A percentile compares a stretch with the other conserved stretches of the same genome.
phyloP scores from a whole-genome alignment of 2,113 vertebrate species.

The Oncorhynchus masou region DNA sequence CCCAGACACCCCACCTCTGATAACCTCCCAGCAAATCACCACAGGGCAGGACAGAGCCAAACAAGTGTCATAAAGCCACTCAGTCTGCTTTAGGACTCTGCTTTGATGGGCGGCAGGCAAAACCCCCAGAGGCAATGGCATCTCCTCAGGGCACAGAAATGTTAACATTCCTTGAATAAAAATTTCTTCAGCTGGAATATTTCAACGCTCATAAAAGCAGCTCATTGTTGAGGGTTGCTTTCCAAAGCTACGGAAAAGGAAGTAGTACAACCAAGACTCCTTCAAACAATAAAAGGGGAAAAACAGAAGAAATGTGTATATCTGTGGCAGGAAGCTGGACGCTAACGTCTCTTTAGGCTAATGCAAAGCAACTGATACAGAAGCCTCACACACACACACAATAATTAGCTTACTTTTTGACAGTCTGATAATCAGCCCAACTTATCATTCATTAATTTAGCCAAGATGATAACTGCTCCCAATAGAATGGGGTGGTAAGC shows the following conservation, averaged over 20 bases:
- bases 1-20: slow-evolving; percentile 26
- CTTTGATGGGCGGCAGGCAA: background rate
- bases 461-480: background rate
- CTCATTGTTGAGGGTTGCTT: background rate
- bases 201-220: background rate
- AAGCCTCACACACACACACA: background rate
- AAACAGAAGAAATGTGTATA: background rate
- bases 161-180: background rate
- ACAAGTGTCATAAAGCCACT: background rate
- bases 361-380: background rate
- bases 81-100: background rate
- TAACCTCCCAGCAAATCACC: slow-evolving; percentile 7
- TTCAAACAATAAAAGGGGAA: background rate
- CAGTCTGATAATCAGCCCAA: background rate
- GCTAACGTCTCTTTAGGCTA: background rate
- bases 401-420: background rate
- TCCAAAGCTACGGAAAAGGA: background rate
- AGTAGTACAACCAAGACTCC: background rate
- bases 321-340: background rate
- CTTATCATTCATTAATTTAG: background rate
- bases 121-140: background rate
- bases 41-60: slow-evolving; percentile 2
- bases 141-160: background rate
- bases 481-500: background rate
- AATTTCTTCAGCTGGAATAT: background rate